A percentile compares a stretch with the other conserved stretches of the same genome.
Evolutionary conservation across 2,888 invertebrate genomes (phyloP).

Genomic region (Calameuta filiformis): DNA sequence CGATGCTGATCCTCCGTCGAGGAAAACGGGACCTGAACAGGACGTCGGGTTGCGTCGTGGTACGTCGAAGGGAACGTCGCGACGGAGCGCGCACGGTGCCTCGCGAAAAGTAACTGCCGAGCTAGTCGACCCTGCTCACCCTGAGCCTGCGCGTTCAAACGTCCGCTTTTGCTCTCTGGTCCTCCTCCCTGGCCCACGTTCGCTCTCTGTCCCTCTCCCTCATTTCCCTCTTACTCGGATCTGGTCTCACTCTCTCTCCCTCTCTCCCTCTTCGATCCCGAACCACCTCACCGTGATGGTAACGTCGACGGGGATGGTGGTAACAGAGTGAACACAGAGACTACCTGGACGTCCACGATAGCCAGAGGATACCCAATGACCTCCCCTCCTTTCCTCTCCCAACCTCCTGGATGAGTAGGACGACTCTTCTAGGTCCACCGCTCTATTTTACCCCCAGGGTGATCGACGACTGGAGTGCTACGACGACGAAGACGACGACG

Average conservation of each 20-base stretch:
- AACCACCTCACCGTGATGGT: not conserved
- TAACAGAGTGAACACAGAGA: not conserved
- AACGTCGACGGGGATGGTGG: not conserved
- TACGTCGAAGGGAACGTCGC: not conserved
- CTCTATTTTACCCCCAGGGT: not conserved
- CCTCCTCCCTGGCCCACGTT: not conserved
- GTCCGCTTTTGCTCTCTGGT: constrained; percentile 11
- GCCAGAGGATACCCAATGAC: not conserved
- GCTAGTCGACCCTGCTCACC: constrained; percentile 48
- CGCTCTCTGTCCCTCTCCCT: not conserved
- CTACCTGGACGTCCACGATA: not conserved
- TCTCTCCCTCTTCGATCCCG: constrained; percentile 13
- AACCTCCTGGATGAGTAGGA: not conserved
- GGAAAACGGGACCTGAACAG: not conserved
- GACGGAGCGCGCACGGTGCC: constrained; percentile 50
- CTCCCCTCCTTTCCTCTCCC: not conserved
- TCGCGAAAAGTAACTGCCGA: constrained; percentile 61
- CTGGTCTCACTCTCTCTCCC: not conserved
- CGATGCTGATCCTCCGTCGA: not conserved
- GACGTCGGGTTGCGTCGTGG: not conserved
- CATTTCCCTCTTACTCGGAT: constrained; percentile 2
- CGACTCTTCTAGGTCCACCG: not conserved
- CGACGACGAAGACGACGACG: too few species aligned
- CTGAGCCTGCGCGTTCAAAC: constrained; percentile 50
- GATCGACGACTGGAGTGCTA: not conserved